Evolutionary conservation across 2,888 invertebrate genomes (phyloP).

Genomic region (Lycaena phlaeas): DNA sequence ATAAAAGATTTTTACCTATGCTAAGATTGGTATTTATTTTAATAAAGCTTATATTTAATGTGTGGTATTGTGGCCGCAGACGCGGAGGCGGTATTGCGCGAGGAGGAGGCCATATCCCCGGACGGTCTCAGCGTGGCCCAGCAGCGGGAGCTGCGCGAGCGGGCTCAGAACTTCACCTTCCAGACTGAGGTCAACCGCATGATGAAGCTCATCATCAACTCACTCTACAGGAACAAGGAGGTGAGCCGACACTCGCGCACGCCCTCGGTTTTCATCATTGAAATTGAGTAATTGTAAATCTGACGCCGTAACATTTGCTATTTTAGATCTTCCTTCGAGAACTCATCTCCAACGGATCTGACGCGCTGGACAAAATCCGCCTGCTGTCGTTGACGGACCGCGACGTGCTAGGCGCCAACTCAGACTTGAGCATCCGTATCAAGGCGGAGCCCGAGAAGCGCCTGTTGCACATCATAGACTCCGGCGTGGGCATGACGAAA

Average conservation of each 20-base stretch:
- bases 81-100: conserved; percentile 90
- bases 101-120: conserved; percentile 96
- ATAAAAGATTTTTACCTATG: too few species aligned
- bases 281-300: neutral
- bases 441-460: conserved; percentile 94
- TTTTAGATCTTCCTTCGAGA: conserved; percentile 93
- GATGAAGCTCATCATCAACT: conserved; percentile 99
- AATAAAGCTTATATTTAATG: neutral
- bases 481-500: conserved; percentile 98
- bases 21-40: too few species aligned
- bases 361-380: conserved; percentile 98
- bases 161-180: conserved; percentile 90
- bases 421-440: conserved; percentile 91
- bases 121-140: conserved; percentile 96
- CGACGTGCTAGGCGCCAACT: conserved; percentile 81
- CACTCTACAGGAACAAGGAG: conserved; percentile 98
- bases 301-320: neutral
- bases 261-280: neutral
- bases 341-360: conserved; percentile 98
- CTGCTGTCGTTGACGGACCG: conserved; percentile 92
- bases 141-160: conserved; percentile 90
- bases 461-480: conserved; percentile 94
- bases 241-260: conserved; percentile 38
- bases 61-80: conserved; percentile 65
- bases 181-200: conserved; percentile 99